A percentile compares a stretch with the other conserved stretches of the same genome.
phyloP scores from a whole-genome alignment of 2,888 invertebrate genomes.

The Plagiodera versicolora region DNA sequence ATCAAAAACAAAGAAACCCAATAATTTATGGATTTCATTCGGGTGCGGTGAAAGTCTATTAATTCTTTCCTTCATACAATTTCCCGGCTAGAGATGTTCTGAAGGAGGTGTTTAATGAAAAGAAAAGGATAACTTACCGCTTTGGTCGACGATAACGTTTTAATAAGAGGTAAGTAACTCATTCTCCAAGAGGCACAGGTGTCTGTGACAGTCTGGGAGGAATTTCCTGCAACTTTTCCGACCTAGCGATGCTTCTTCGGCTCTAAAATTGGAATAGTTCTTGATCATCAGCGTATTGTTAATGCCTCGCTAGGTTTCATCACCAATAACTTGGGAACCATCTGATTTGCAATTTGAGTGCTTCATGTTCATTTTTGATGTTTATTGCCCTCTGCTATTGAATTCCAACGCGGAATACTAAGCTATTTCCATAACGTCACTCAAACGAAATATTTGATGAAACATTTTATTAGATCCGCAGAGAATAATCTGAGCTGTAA shows the following conservation, averaged over 20 bases:
- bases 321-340: no score
- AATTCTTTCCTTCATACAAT: neutral
- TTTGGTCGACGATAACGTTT: slow-evolving; percentile 16
- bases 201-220: slow-evolving; percentile 12
- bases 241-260: neutral
- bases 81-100: neutral
- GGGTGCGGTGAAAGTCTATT: neutral
- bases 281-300: no score
- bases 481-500: no score
- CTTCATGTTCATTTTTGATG: no score
- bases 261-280: no score
- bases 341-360: no score
- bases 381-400: no score
- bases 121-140: slow-evolving; percentile 19
- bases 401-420: no score
- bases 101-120: slow-evolving; percentile 15
- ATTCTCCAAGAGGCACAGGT: slow-evolving; percentile 15
- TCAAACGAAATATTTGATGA: no score
- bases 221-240: neutral
- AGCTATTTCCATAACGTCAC: no score
- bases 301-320: no score
- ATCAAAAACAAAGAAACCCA: neutral
- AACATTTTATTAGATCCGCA: no score
- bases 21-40: neutral
- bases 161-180: slow-evolving; percentile 21